Conservation (phyloP, 1,140 invertebrate species). For the Trachymyrmex septentrionalis region DNA sequence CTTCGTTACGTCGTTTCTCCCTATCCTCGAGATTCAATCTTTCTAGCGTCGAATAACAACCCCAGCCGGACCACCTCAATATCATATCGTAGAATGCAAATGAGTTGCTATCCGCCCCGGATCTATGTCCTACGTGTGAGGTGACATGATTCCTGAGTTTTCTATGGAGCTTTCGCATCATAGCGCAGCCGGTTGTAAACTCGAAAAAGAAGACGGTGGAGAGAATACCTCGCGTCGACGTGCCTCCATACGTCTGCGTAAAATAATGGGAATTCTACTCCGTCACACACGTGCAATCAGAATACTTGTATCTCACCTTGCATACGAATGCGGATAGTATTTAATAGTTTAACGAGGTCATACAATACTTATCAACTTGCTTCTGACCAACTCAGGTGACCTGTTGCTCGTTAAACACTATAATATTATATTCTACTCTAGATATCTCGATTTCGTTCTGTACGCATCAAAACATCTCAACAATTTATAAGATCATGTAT, state of each 20-base stretch:
- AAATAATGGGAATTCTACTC: slow-evolving; percentile 76
- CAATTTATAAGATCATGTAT: slow-evolving; percentile 19
- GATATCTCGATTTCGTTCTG: slow-evolving; percentile 14
- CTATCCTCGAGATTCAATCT: slow-evolving; percentile 41
- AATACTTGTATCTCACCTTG: slow-evolving; percentile 11
- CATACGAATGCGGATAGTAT: slow-evolving; percentile 58
- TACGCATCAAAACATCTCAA: background rate
- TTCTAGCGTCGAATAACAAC: slow-evolving; percentile 47
- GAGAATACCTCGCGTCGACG: slow-evolving; percentile 34
- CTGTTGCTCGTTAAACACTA: slow-evolving; percentile 58
- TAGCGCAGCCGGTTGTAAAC: slow-evolving; percentile 56
- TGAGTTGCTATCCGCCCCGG: slow-evolving; percentile 46
- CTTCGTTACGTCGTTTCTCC: slow-evolving; percentile 32
- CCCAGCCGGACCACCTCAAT: background rate
- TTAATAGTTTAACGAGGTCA: slow-evolving; percentile 71
- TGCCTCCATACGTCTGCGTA: slow-evolving; percentile 46
- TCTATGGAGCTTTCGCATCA: slow-evolving; percentile 55
- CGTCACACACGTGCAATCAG: background rate
- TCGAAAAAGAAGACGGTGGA: slow-evolving; percentile 26
- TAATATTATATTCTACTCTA: slow-evolving; percentile 36
- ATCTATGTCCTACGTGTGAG: slow-evolving; percentile 45
- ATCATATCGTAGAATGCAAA: slow-evolving; percentile 66
- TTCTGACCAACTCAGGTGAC: slow-evolving; percentile 63
- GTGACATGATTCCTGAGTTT: slow-evolving; percentile 24
- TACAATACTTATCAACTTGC: slow-evolving; percentile 66